phyloP scores from a whole-genome alignment of 2,888 invertebrate genomes.

The Ryuthela nishihirai region DNA sequence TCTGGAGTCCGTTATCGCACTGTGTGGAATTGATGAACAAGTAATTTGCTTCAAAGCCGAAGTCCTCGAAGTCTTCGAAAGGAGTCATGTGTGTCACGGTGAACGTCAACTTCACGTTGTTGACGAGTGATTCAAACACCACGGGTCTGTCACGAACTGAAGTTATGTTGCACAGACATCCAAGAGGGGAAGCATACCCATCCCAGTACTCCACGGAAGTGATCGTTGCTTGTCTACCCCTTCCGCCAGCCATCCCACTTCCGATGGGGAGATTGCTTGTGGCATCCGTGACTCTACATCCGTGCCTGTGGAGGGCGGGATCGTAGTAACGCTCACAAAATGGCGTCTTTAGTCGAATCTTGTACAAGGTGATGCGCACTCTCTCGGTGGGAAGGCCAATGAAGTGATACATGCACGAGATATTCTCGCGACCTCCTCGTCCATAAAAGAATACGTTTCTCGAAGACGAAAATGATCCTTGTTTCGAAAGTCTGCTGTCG shows the following conservation, averaged over 20 bases:
- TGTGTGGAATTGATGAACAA: slow-evolving; percentile 58
- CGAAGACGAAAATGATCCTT: slow-evolving; percentile 67
- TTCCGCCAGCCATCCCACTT: no score
- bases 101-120: slow-evolving; percentile 68
- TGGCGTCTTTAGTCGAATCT: slow-evolving; percentile 64
- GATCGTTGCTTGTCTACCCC: no score
- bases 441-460: slow-evolving; percentile 78
- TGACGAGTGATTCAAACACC: slow-evolving; percentile 64
- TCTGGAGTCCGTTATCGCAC: slow-evolving; percentile 25
- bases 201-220: slow-evolving; percentile 30
- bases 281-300: slow-evolving; percentile 15
- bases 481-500: slow-evolving; percentile 40
- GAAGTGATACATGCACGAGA: slow-evolving; percentile 58
- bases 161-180: slow-evolving; percentile 34
- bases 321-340: slow-evolving; percentile 14
- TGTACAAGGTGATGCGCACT: slow-evolving; percentile 54
- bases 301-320: slow-evolving; percentile 18
- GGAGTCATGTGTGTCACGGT: slow-evolving; percentile 73
- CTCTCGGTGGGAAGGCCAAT: slow-evolving; percentile 33
- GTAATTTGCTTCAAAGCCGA: slow-evolving; percentile 73
- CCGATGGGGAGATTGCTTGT: no score
- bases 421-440: slow-evolving; percentile 70
- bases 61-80: slow-evolving; percentile 72
- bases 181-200: slow-evolving; percentile 26
- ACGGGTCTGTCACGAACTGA: slow-evolving; percentile 43